Evolutionary conservation across 2,113 vertebrate species (phyloP), one percentile per base, ranked within the genome.

Genomic region (Onychorhynchus coronatus): DNA sequence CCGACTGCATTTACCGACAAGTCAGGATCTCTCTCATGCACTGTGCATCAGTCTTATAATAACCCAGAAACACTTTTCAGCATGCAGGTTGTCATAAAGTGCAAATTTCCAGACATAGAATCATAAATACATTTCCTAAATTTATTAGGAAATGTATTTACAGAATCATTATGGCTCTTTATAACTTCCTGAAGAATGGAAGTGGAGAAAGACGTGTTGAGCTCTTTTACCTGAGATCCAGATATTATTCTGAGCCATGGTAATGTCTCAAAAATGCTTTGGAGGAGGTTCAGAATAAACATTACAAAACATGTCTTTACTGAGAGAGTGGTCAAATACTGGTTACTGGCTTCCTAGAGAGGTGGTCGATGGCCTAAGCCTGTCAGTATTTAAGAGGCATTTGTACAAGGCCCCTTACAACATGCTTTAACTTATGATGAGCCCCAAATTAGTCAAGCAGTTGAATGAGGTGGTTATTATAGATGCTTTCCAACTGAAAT

Each of bases 281-380:
- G 7, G 4, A 4, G 5, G 3, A 72, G 8, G 9, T 50, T 76
- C 7, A 31, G 24, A 28, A 9, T 30, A 16, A 22, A 22, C 2
- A 8, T 30, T 30, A 41, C 18, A 15, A 85, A 73, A 1, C 4
- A 52, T 25, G 80, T 65, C 6, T 86, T 59, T 59, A 46, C 33
- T 0, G 1, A 80, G 12, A 46, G 2, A 1, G 2, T 30, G 2
- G 23, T 42, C 11, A 77, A 39, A 61, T n/a, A 12, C 33, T 27
- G 22, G 2, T 58, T 89, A 56, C 1, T 47, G 14, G 5, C 2
- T 80, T 73, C 11, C 28, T 31, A 22, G 42, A 73, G 22, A 46
- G 3, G 2, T 20, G 14, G 11, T 31, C 0, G 0, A 42, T 80
- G 35, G 7, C 11, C 7, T 53, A 73, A 46, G n/a, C 3, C 6